These are phyloP conservation scores for Neodiprion virginianus DNA, from an alignment of 1,140 invertebrate species.

Conservation along the genomic window DNA sequence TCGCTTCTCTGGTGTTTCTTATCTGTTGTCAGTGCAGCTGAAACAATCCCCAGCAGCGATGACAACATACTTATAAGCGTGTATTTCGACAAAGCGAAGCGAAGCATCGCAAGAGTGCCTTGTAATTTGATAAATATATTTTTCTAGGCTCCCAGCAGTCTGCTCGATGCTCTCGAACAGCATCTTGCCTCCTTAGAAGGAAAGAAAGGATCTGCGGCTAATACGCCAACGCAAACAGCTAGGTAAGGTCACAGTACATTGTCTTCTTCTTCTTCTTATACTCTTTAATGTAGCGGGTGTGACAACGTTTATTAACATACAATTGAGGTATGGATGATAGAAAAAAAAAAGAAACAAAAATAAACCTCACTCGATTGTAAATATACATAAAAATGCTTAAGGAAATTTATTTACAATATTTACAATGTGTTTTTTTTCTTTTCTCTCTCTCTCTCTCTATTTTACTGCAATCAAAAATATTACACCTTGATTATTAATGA, in stretches of 20 bases:
- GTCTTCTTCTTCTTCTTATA: constrained; percentile 38
- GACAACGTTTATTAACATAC: constrained; percentile 2
- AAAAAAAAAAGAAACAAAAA: constrained; percentile 9
- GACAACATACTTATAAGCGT: no score
- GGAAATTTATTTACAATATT: no score
- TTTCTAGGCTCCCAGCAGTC: constrained; percentile 90
- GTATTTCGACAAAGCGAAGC: no score
- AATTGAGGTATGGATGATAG: background rate
- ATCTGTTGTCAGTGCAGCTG: background rate
- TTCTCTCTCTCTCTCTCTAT: no score
- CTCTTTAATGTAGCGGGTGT: constrained; percentile 15
- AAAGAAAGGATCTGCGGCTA: constrained; percentile 84
- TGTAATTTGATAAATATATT: background rate
- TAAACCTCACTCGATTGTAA: background rate
- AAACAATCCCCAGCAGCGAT: no score
- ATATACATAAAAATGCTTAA: no score
- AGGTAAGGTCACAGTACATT: constrained; percentile 65
- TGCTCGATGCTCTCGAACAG: constrained; percentile 96
- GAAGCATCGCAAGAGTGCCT: no score
- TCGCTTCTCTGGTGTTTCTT: background rate
- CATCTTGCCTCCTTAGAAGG: constrained; percentile 94
- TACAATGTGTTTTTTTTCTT: no score
- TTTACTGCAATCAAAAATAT: no score
- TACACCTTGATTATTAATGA: no score
- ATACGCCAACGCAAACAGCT: constrained; percentile 83